phyloP scores from a whole-genome alignment of 2,797 vertebrate species.

The Selene dorsalis region DNA sequence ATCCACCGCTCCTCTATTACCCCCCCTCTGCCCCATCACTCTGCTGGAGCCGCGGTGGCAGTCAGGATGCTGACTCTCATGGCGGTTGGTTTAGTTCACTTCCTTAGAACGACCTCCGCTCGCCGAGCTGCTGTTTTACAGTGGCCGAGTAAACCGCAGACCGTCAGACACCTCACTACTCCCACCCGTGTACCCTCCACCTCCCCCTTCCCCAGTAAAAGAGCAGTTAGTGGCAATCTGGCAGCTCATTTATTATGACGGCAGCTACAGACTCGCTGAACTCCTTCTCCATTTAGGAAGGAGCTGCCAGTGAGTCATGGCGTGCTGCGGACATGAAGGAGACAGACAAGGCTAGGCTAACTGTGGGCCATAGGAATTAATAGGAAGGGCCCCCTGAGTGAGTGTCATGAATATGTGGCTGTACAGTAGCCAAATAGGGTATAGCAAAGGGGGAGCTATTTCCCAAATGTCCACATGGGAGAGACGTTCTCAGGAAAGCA shows the following conservation, averaged over 20 bases:
- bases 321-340: slow-evolving; percentile 72
- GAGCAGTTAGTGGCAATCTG: slow-evolving; percentile 70
- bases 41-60: slow-evolving; percentile 60
- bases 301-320: slow-evolving; percentile 77
- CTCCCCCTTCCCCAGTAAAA: slow-evolving; percentile 60
- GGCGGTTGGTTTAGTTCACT: slow-evolving; percentile 72
- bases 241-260: slow-evolving; percentile 81
- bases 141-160: slow-evolving; percentile 62
- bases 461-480: slow-evolving; percentile 59
- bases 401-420: slow-evolving; percentile 70
- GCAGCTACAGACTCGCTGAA: slow-evolving; percentile 74
- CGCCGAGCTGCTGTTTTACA: slow-evolving; percentile 63
- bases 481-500: slow-evolving; percentile 64
- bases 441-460: slow-evolving; percentile 32
- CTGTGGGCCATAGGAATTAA: slow-evolving; percentile 63
- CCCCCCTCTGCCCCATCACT: slow-evolving; percentile 12
- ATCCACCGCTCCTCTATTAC: background rate
- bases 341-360: slow-evolving; percentile 64
- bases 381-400: slow-evolving; percentile 56
- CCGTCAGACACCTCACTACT: slow-evolving; percentile 64
- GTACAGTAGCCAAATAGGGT: slow-evolving; percentile 70
- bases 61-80: slow-evolving; percentile 74
- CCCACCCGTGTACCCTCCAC: slow-evolving; percentile 46
- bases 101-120: slow-evolving; percentile 69
- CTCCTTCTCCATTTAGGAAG: slow-evolving; percentile 66